A percentile compares a stretch with the other conserved stretches of the same genome.
Evolutionary conservation across 1,140 invertebrate species (phyloP).

Genomic region (Choristoneura fumiferana): DNA sequence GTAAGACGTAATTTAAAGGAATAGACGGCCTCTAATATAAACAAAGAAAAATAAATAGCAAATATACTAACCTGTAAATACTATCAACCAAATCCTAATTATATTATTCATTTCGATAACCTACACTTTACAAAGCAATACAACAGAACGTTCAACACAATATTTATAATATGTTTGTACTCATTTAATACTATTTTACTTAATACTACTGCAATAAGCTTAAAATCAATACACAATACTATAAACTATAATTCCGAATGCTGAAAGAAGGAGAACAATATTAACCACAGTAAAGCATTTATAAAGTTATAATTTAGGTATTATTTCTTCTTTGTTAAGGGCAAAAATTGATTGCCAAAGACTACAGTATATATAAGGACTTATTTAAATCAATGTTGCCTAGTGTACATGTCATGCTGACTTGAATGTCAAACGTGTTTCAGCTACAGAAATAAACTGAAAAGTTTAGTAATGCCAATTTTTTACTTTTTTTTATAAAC

Average conservation of each 20-base stretch:
- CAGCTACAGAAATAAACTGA: not conserved
- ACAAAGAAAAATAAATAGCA: not conserved
- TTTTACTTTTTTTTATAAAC: no score
- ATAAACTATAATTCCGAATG: conserved; percentile 1
- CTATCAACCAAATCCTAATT: conserved; percentile 1
- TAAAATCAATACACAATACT: conserved; percentile 17
- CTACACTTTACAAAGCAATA: not conserved
- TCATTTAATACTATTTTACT: conserved; percentile 6
- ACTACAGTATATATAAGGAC: no score
- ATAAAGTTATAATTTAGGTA: not conserved
- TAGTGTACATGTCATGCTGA: not conserved
- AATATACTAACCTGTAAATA: conserved; percentile 9
- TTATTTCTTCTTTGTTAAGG: not conserved
- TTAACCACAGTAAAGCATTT: not conserved
- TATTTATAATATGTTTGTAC: conserved; percentile 16
- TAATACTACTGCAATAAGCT: conserved; percentile 11
- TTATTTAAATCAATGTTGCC: not conserved
- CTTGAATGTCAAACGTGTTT: not conserved
- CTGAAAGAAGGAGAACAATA: not conserved
- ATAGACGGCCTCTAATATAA: no score
- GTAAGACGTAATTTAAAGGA: not conserved
- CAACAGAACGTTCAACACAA: not conserved
- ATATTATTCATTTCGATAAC: not conserved
- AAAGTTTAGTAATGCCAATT: no score
- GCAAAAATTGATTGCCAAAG: not conserved